A percentile compares a stretch with the other conserved stretches of the same genome.
Evolutionary conservation across 2,113 vertebrate species (phyloP).

Genomic region (Rhinolophus sinicus): DNA sequence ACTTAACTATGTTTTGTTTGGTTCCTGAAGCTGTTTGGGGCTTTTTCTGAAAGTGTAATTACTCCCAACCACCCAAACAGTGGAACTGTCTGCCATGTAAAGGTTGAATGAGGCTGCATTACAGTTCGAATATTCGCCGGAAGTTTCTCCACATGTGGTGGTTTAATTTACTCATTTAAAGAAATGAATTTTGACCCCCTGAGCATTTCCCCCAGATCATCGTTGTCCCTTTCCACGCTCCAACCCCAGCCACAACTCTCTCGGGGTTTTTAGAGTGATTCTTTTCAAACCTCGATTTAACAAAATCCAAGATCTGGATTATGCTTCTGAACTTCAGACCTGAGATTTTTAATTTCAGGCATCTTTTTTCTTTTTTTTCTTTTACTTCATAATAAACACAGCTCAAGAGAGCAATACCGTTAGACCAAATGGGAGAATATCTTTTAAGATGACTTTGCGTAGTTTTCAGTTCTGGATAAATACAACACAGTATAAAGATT

Average conservation of each 20-base stretch:
- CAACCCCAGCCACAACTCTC: background rate
- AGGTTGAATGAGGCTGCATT: background rate
- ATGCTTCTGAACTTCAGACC: background rate
- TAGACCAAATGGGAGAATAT: background rate
- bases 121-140: background rate
- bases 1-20: background rate
- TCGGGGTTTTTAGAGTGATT: background rate
- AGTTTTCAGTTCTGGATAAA: background rate
- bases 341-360: background rate
- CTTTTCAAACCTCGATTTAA: background rate
- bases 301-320: background rate
- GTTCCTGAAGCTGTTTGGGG: background rate
- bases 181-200: background rate
- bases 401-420: background rate
- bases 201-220: background rate
- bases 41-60: background rate
- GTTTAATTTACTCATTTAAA: conserved; percentile 25
- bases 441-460: background rate
- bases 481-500: background rate
- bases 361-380: background rate
- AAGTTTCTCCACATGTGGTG: background rate
- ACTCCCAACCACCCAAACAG: background rate
- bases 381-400: background rate
- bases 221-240: background rate
- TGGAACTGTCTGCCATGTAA: background rate